Evolutionary conservation across 2,113 vertebrate genomes (phyloP), one percentile per base, ranked within the genome.

Genomic region (Centrocercus urophasianus): DNA sequence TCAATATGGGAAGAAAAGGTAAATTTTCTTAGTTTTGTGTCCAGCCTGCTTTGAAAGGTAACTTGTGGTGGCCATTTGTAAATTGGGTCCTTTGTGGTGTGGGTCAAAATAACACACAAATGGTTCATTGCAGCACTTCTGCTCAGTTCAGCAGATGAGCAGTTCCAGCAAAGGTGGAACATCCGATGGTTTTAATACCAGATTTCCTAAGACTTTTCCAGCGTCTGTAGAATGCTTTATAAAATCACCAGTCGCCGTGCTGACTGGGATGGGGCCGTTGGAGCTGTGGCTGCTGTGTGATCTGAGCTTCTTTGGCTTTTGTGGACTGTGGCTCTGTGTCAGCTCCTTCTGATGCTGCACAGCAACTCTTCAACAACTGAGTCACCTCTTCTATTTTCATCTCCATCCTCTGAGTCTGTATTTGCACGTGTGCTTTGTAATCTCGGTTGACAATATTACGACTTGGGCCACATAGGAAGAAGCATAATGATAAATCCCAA

Each of bases 271-370:
- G 28, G 11, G 56, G 70, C 38, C 14, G 2, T 5, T 75, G 75
- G 52, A 75, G 57, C 70, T 34, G 38, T 0, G 0, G 13, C 34
- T 8, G 0, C 61, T 48, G 34, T 64, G 40, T 57, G 56, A 36
- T 75, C 63, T 50, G 34, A 76, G 30, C 18, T 30, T 10, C 30
- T 56, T 56, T 36, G 45, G 76, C 34, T 71, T 47, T 54, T 0
- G 1, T 19, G 78, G 52, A 32, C 10, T 0, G 1, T 16, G 63
- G 70, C 21, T 71, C 17, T 2, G 43, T 4, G 11, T 54, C n/a
- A 70, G 22, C 50, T 93, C 61, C 48, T 75, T n/a, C 28, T 30
- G 1, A 0, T 85, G 24, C 59, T 30, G 56, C 11, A 18, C 40
- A 75, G 57, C 32, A 40, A 48, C 32, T 25, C 32, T 27, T n/a